A percentile compares a stretch with the other conserved stretches of the same genome.
These are phyloP conservation scores for Speoplatyrhinus poulsoni DNA, from an alignment of 2,113 vertebrate genomes.

Conservation along the genomic window DNA sequence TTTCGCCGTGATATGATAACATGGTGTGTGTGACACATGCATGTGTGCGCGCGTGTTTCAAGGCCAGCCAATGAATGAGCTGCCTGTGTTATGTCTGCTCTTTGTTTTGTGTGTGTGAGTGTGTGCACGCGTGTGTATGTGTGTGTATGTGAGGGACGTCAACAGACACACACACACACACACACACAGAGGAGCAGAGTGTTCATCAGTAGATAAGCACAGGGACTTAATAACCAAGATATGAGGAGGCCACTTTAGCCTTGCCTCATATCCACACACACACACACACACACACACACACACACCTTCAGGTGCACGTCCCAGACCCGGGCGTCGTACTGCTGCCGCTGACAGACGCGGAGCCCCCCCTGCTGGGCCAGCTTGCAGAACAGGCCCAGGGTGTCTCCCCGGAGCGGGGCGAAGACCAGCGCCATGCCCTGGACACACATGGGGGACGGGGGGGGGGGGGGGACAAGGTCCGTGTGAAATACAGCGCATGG, in stretches of 20 bases:
- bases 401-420: constrained; percentile 90
- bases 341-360: constrained; percentile 87
- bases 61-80: constrained; percentile 59
- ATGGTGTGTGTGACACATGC: constrained; percentile 8
- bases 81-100: constrained; percentile 65
- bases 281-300: constrained; percentile 51
- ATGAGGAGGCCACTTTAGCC: constrained; percentile 72
- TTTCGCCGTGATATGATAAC: constrained; percentile 64
- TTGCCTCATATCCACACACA: constrained; percentile 61
- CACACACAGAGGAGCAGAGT: constrained; percentile 50
- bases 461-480: neutral
- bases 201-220: constrained; percentile 78
- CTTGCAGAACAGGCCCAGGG: constrained; percentile 89
- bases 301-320: constrained; percentile 92
- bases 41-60: constrained; percentile 55
- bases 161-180: constrained; percentile 38
- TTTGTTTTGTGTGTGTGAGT: constrained; percentile 54
- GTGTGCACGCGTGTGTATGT: constrained; percentile 30
- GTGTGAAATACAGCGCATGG: neutral
- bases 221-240: constrained; percentile 74
- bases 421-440: constrained; percentile 93
- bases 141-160: constrained; percentile 23
- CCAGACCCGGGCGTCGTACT: constrained; percentile 95
- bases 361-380: constrained; percentile 91
- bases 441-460: neutral